A percentile compares a stretch with the other conserved stretches of the same genome.
phyloP scores from a whole-genome alignment of 2,888 invertebrate species.

The Machimus rusticus region DNA sequence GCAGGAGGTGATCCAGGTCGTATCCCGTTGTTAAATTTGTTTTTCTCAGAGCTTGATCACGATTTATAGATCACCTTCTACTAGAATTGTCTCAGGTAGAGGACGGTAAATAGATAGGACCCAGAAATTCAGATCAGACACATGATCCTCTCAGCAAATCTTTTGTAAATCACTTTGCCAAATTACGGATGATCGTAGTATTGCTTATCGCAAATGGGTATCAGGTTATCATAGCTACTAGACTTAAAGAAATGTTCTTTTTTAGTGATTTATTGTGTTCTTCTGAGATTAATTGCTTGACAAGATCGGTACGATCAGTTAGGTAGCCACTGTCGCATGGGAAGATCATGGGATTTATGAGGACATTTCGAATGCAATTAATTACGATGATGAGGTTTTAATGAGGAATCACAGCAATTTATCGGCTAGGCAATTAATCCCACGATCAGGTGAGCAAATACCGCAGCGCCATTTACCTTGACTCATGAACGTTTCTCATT shows the following conservation, averaged over 20 bases:
- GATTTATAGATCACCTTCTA: slow-evolving; percentile 36
- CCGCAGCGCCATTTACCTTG: slow-evolving; percentile 1
- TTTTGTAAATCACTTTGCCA: slow-evolving; percentile 16
- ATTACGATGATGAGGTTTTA: slow-evolving; percentile 30
- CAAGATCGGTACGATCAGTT: background rate
- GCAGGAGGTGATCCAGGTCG: background rate
- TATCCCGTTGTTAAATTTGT: slow-evolving; percentile 3
- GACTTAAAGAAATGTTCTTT: background rate
- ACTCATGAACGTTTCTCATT: slow-evolving; percentile 24
- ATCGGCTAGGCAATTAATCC: slow-evolving; percentile 11
- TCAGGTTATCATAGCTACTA: slow-evolving; percentile 4
- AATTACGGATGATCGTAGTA: background rate
- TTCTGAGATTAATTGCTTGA: background rate
- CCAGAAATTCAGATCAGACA: background rate
- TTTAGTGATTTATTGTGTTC: slow-evolving; percentile 1
- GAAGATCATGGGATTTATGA: slow-evolving; percentile 1
- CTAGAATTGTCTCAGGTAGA: background rate
- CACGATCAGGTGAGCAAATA: slow-evolving; percentile 8
- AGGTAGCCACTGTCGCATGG: background rate
- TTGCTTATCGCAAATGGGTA: background rate
- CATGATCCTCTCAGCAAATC: background rate
- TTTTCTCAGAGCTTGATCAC: background rate
- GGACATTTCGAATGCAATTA: background rate
- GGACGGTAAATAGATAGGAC: background rate
- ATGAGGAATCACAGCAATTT: slow-evolving; percentile 11